Evolutionary conservation across 2,113 vertebrate genomes (phyloP), one percentile per base, ranked within the genome.

Genomic region (Brienomyrus longianalis): DNA sequence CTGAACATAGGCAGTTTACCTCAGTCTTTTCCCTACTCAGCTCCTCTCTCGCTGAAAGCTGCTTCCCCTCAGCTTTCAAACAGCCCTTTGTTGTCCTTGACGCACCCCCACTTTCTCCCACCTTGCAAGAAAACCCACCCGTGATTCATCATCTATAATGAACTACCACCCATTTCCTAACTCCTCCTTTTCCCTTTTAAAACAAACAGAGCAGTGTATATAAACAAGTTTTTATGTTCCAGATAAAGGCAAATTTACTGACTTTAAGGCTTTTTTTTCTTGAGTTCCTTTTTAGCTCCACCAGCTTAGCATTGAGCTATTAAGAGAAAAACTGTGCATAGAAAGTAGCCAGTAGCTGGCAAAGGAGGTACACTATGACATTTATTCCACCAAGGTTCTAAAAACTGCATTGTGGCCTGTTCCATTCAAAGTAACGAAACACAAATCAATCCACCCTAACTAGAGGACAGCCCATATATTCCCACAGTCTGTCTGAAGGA

Each of bases 131-230:
- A 85, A 48, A 86, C 56, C 52, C 87, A n/a, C 35, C 35, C 54
- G 9, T 66, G 56, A 88, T 47, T 88, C 87, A 59, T 45, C 87
- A 62, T 88, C 56, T 35, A 66, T 88, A 88, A 62, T 43, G 23
- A 88, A 88, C 52, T 59, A 66, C 87, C 87, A 88, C 87, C 87
- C 56, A 88, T 62, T 88, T 62, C 86, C 19, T n/a, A 23, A 9
- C 39, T 52, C 87, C 86, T 45, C 86, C 86, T 62, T 6, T 88
- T 62, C 54, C 84, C 11, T 88, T 45, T 62, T 17, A 45, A 62
- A 62, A 87, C 85, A 59, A 88, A 66, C 43, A 54, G 87, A 54
- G 19, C 8, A 39, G 19, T 66, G 87, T 88, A 62, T 31, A 88
- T 88, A 88, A 88, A 88, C 56, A 88, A 39, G 21, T 66, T 59